Evolutionary conservation across 2,797 vertebrate genomes (phyloP).

Genomic region (Melanotaenia pygmaea): DNA sequence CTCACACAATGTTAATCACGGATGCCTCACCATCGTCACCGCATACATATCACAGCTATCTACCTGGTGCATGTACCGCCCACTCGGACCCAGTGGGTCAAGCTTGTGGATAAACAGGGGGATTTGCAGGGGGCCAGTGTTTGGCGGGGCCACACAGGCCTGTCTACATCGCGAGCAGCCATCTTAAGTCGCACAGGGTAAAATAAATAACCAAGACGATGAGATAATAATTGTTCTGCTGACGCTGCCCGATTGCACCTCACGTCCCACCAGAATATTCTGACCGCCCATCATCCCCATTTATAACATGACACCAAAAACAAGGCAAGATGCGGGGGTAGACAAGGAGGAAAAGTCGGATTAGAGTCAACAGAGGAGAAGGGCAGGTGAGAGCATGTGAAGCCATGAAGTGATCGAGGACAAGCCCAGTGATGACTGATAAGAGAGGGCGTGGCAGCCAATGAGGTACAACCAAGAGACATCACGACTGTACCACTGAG

Average conservation of each 20-base stretch:
- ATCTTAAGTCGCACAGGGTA: constrained; percentile 77
- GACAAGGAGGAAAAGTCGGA: constrained; percentile 40
- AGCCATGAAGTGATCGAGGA: constrained; percentile 43
- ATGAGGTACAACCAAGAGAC: background rate
- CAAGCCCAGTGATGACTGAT: constrained; percentile 46
- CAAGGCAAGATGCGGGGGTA: constrained; percentile 46
- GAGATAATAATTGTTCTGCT: constrained; percentile 70
- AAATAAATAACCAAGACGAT: constrained; percentile 78
- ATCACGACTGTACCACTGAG: background rate
- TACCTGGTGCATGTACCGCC: constrained; percentile 17
- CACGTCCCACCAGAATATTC: constrained; percentile 31
- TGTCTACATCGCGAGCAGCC: constrained; percentile 79
- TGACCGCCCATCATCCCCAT: constrained; percentile 36
- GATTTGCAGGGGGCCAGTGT: constrained; percentile 70
- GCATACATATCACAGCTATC: constrained; percentile 13
- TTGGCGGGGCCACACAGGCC: constrained; percentile 67
- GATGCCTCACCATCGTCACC: constrained; percentile 9
- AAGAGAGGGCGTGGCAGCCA: constrained; percentile 19
- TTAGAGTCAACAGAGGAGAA: constrained; percentile 22
- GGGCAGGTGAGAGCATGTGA: constrained; percentile 42
- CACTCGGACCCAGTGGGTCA: constrained; percentile 65
- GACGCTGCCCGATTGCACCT: constrained; percentile 24
- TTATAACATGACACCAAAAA: constrained; percentile 41
- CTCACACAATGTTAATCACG: constrained; percentile 51
- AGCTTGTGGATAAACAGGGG: constrained; percentile 82